These are phyloP conservation scores for Ptilonorhynchus violaceus DNA, from an alignment of 2,113 vertebrate species.

Conservation along the genomic window DNA sequence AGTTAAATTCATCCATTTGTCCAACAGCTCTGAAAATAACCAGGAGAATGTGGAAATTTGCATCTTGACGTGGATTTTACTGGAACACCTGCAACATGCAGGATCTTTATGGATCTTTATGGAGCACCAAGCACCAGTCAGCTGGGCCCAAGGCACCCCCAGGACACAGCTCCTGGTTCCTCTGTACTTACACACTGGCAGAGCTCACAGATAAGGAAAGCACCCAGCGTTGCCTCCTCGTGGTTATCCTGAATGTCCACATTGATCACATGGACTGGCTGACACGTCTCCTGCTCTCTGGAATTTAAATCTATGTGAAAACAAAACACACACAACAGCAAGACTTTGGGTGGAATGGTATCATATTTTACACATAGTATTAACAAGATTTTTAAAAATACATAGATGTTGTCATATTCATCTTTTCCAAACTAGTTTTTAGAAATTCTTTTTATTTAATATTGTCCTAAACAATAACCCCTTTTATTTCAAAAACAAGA, in stretches of 20 bases:
- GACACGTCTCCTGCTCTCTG: slow-evolving; percentile 93
- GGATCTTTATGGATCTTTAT: background rate
- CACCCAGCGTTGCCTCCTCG: slow-evolving; percentile 95
- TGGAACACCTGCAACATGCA: fast-evolving
- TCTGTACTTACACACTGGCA: slow-evolving; percentile 94
- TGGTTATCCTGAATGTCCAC: slow-evolving; percentile 99
- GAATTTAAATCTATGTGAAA: slow-evolving; percentile 80
- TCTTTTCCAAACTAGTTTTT: background rate
- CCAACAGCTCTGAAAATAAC: background rate
- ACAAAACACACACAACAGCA: background rate
- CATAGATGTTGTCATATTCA: background rate
- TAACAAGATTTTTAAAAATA: background rate
- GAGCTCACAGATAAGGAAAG: slow-evolving; percentile 98
- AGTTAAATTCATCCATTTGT: background rate
- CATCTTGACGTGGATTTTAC: background rate
- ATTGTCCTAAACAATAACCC: background rate
- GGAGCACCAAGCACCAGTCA: background rate
- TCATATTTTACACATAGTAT: background rate
- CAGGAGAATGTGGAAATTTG: background rate
- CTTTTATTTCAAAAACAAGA: background rate
- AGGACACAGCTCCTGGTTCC: background rate
- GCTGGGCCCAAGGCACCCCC: background rate
- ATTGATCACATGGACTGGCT: slow-evolving; percentile 96
- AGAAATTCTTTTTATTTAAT: background rate
- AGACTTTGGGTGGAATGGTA: background rate